Base-by-base conservation (phyloP, 30 jellyfish, hydroid and myxozoan genomes). In the Hydra vulgaris region DNA sequence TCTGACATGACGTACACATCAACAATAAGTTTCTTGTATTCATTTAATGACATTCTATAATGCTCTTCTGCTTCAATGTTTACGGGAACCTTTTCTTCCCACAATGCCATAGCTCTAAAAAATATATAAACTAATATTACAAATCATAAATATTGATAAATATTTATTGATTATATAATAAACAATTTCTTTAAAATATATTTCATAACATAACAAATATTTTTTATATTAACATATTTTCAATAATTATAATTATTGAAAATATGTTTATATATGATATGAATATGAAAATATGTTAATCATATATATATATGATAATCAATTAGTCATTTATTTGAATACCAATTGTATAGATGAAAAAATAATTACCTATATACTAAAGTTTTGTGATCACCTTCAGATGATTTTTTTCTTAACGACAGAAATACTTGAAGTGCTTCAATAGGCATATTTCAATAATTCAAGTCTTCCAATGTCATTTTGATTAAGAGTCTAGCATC, bases 11-110 rank as follows among this genome's bases (percentile, higher is more conserved):
- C n/a, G n/a, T n/a, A 21, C 8, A 53, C 74, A 72, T 81, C 25
- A n/a, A 25, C 81, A 1, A 73, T 25, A 21, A 73, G 56, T 73
- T 71, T 73, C 52, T 73, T 73, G 81, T 73, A 73, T 25, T 73
- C 81, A 21, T 25, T 73, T 53, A 20, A 4, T n/a, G 53, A 8
- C 23, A 25, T n/a, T 20, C 26, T 73, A 20, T 20, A 20, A 21
- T 73, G 81, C 56, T 73, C 66, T 25, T 73, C 81, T n/a, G 56
- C 66, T n/a, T 22, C 22, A 20, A 21, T 20, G 52, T 73, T 53
- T 21, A 73, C 81, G 20, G 7, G 81, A 25, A 25, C 56, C 66
- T 73, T 22, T 25, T 73, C 81, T 73, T 73, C 81, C 23, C 66
- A 73, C 7, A 20, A 21, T 20, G 17, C 81, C 66, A 22, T n/a